These are phyloP conservation scores for Turdus rufiventris DNA, from an alignment of 2,113 vertebrate species.

Conservation along the genomic window DNA sequence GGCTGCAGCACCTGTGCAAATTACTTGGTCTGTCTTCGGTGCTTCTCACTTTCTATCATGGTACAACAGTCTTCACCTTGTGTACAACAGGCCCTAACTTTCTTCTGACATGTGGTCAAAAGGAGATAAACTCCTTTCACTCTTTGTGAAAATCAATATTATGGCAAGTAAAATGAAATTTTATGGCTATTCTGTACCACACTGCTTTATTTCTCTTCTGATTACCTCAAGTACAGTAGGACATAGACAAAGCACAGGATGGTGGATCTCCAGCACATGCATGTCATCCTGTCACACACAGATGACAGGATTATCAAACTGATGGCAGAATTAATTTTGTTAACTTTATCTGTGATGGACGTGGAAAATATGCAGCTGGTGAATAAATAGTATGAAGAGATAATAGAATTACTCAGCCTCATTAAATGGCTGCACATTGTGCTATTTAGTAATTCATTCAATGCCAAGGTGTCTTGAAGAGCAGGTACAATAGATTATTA, in stretches of 20 bases:
- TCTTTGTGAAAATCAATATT: background rate
- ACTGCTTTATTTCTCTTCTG: background rate
- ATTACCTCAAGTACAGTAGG: background rate
- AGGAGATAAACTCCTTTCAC: background rate
- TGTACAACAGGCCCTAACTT: background rate
- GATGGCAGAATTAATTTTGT: constrained; percentile 35
- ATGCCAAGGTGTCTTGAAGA: constrained; percentile 59
- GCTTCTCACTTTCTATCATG: background rate
- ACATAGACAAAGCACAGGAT: background rate
- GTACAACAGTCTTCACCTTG: background rate
- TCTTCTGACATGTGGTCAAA: background rate
- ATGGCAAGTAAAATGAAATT: background rate
- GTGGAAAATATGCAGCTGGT: constrained; percentile 44
- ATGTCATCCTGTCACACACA: background rate
- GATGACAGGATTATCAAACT: background rate
- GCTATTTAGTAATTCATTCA: constrained; percentile 59
- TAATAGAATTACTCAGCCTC: constrained; percentile 57
- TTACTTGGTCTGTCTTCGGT: background rate
- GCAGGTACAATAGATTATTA: constrained; percentile 57
- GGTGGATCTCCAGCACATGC: background rate
- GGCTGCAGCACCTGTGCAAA: background rate
- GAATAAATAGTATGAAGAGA: constrained; percentile 47
- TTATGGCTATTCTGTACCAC: background rate
- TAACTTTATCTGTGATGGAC: constrained; percentile 2
- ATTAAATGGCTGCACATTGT: constrained; percentile 60